Evolutionary conservation across 2,113 vertebrate species (phyloP), one percentile per base, ranked within the genome.

Genomic region (Scolopax mira): DNA sequence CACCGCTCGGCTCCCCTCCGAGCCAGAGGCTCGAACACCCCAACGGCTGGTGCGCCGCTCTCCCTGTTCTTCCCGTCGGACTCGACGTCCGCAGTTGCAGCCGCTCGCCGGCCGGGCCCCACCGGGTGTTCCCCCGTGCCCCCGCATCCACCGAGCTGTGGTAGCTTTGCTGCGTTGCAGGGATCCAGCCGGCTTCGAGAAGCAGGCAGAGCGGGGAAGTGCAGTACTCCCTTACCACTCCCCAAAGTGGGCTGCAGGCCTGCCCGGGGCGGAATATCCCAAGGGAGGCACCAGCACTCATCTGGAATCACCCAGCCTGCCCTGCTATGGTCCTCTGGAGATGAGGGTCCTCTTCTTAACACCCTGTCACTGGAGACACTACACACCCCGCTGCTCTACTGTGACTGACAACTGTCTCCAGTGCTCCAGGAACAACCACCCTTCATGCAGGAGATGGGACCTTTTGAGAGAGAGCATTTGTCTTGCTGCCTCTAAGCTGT

Each of bases 181-280:
- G 74, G 51, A 5, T 64, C 23, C 67, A 3, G 28, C 11, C 22
- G 27, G 41, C 31, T 10, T 5, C 49, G 65, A 41, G 44, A 7
- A 41, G 30, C 44, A 3, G 37, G 58, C 52, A 4, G 74, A 14
- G 41, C 6, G 8, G 37, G 62, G 42, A 9, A 75, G 28, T 42
- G 46, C 49, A 1, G 0, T n/a, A 5, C 41, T 31, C 55, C 1
- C 31, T 19, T 14, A 5, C n/a, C n/a, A 0, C 37, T 78, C 65
- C 44, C 49, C 8, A 13, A 2, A 6, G 70, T 8, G 52, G 60
- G 21, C 74, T 69, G 65, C 18, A 17, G 21, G 10, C 21, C 31
- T 41, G 30, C 18, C n/a, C 31, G 42, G 37, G 64, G 19, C 39
- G 16, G 64, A 7, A 35, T 30, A 55, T 60, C 24, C 57, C 17